phyloP scores from a whole-genome alignment of 2,113 vertebrate genomes.

The Neolamprologus tretocephalus region DNA sequence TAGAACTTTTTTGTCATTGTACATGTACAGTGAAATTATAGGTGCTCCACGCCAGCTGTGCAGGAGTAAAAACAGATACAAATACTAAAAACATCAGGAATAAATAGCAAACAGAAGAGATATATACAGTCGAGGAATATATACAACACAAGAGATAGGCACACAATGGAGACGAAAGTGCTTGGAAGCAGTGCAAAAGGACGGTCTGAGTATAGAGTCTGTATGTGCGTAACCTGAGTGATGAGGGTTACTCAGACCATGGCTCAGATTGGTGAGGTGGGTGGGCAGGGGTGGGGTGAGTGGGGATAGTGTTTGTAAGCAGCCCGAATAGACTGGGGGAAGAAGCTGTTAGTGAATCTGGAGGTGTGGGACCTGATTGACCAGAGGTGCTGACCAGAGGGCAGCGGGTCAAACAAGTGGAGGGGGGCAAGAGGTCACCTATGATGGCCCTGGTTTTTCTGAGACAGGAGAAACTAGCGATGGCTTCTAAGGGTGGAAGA shows the following conservation, averaged over 20 bases:
- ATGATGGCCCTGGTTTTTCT: not conserved
- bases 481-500: not conserved
- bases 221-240: not conserved
- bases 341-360: not conserved
- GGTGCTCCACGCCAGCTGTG: not conserved
- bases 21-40: not conserved
- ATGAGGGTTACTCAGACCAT: not conserved
- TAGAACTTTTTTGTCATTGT: not conserved
- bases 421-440: not conserved
- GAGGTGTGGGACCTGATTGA: not conserved
- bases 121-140: not conserved
- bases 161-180: not conserved
- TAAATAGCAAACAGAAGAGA: not conserved
- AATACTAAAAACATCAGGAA: not conserved
- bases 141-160: not conserved
- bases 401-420: not conserved
- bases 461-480: not conserved
- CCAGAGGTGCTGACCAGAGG: not conserved
- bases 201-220: not conserved
- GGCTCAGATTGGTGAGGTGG: not conserved
- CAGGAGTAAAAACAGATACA: not conserved
- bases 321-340: not conserved
- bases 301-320: not conserved
- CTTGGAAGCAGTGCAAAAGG: not conserved
- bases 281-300: not conserved